Conservation (phyloP, 2,888 invertebrate genomes). For the Volucella inflata region DNA sequence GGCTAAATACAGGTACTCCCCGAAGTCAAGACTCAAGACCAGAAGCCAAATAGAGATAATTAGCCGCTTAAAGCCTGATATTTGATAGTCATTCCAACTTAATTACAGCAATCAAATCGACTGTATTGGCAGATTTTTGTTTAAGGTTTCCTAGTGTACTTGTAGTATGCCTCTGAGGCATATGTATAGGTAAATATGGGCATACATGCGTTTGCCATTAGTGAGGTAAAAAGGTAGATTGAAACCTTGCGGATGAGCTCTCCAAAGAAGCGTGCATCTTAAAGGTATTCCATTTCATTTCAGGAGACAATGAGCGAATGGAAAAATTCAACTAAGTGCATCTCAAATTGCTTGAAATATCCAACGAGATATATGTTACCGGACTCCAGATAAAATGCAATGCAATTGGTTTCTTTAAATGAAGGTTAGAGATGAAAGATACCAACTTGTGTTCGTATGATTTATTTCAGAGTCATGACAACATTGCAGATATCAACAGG, state of each 20-base stretch:
- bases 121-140: background rate
- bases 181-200: background rate
- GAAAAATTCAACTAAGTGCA: background rate
- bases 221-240: background rate
- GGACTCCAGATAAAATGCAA: no score
- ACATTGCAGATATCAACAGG: conserved; percentile 41
- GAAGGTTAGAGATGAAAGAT: conserved; percentile 3
- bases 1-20: background rate
- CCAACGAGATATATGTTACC: background rate
- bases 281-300: background rate
- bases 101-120: conserved; percentile 13
- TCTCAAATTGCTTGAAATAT: background rate
- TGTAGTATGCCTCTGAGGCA: background rate
- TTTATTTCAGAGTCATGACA: conserved; percentile 2
- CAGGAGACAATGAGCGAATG: no score
- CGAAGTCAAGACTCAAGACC: background rate
- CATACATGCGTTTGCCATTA: background rate
- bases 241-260: background rate
- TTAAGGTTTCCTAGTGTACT: conserved; percentile 25
- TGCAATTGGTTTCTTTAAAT: background rate
- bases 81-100: conserved; percentile 18
- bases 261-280: background rate
- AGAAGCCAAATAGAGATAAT: conserved; percentile 24
- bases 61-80: conserved; percentile 15
- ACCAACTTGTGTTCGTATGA: background rate